phyloP scores from a whole-genome alignment of 2,113 vertebrate species.

The Entomyzon cyanotis region DNA sequence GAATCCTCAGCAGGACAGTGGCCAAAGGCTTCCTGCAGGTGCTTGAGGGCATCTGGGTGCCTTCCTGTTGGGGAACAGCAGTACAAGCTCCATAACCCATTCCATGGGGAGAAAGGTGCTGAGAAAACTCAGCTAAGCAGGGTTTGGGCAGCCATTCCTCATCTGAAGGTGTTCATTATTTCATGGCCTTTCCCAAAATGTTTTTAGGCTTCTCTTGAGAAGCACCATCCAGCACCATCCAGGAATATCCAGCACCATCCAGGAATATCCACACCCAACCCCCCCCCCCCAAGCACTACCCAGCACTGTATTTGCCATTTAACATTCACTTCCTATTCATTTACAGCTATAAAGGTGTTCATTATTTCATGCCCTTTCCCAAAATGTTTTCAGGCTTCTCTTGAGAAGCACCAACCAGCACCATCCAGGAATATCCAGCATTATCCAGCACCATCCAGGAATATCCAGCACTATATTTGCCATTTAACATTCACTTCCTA shows the following conservation, averaged over 20 bases:
- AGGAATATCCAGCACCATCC: not conserved
- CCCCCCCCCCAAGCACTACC: too few species aligned
- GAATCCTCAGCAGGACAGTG: conserved; percentile 69
- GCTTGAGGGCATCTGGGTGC: conserved; percentile 71
- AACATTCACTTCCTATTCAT: too few species aligned
- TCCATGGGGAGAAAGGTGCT: not conserved
- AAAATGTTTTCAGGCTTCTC: not conserved
- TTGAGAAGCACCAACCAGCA: not conserved
- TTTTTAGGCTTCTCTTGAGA: not conserved
- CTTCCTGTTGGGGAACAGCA: conserved; percentile 55
- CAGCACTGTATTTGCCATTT: too few species aligned
- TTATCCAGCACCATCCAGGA: not conserved
- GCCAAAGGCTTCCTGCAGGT: conserved; percentile 78
- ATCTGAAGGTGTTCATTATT: not conserved
- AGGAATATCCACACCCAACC: rapidly evolving
- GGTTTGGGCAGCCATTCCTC: not conserved
- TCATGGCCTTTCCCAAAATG: not conserved
- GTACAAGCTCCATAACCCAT: not conserved
- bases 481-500: not conserved
- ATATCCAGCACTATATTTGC: not conserved
- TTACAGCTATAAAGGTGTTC: not conserved
- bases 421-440: not conserved
- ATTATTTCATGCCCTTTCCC: not conserved
- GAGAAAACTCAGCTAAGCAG: not conserved
- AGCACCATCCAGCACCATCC: not conserved